Evolutionary conservation across 37 sponge, comb jelly and placozoan genomes (phyloP), one percentile per base, ranked within the genome.

Genomic region (Theonella swinhoei): DNA sequence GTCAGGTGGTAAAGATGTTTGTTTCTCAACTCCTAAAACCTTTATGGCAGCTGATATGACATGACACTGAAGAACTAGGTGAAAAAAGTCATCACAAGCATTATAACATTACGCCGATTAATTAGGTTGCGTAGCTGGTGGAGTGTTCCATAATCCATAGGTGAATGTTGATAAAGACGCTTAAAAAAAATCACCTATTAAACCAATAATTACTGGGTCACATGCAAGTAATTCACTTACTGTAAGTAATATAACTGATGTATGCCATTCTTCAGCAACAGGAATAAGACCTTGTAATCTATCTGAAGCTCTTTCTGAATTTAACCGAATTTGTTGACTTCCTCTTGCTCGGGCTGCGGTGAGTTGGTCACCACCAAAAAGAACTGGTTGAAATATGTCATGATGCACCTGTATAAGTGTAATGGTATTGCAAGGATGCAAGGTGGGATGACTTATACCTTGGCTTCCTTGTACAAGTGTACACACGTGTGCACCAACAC

Each of bases 291-390:
- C 82, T 24, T 71, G 32, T 32, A 81, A 41, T 59, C 62, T 41
- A 23, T 28, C 37, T 14, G 22, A 9, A 9, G 39, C 36, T 17
- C 61, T 59, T 17, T 32, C 72, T 24, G 72, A 70, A 38, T 81
- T 70, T 31, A 33, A 17, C 26, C 62, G 40, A 17, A 60, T 4
- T 2, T 69, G 22, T 32, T 70, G 72, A 1, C 32, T 20, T 40
- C 70, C 43, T 41, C 69, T 26, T 28, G 70, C 80, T 42, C 72
- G 72, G 17, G 32, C 72, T 35, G 72, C 71, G 7, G 72, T 81
- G 62, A 81, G 33, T 37, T 70, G 82, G 72, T 81, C 82, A 20
- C 68, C n/a, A n/a, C n/a, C n/a, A n/a, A n/a, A n/a, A n/a, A n/a
- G n/a, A n/a, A n/a, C n/a, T n/a, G n/a, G n/a, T n/a, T n/a, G n/a